Base-by-base conservation (phyloP, 2,113 vertebrate genomes). In the Procavia capensis region DNA sequence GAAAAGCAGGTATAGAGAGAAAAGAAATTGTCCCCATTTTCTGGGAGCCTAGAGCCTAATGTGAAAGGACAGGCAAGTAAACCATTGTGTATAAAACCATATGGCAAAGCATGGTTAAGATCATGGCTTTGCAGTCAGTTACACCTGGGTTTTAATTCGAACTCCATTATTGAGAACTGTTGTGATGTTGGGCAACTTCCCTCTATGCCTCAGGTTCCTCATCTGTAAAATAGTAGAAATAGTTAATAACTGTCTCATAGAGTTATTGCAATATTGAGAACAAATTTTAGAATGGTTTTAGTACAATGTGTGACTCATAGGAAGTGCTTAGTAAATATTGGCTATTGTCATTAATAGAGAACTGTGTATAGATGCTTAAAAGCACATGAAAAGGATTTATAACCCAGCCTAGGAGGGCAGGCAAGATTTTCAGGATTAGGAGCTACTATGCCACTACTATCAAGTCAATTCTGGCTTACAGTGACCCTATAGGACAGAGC, bases 261-360 rank as follows among this genome's bases (percentile, higher is more conserved):
- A 27, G 34, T 85, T 86, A 34, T 64, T 87, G n/a, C 87, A 57
- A 64, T 84, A 75, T 75, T 75, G 80, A 95, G 74, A 94, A 39
- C 76, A 85, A 61, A 83, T 72, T 75, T 20, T 64, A 61, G 74
- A 78, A 64, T 54, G 36, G 34, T 36, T 45, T 81, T 75, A 92
- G 41, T 5, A 80, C 68, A 72, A 45, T 41, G 50, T 13, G 13
- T 54, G 50, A 4, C 50, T 54, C 10, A 54, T 54, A 54, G 50
- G 50, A 54, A 54, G 50, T 54, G 13, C 50, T 54, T 16, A 54
- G 50, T 54, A 54, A 54, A 54, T 54, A 54, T 54, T 54, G 19
- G 43, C 34, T 50, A n/a, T 70, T 8, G 13, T 79, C 45, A 20
- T 94, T 45, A 54, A 74, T 64, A 66, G 2, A 66, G 66, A 85